Evolutionary conservation across 1,140 invertebrate species (phyloP), one percentile per base, ranked within the genome.

Genomic region (Oncopodura yosiiana): DNA sequence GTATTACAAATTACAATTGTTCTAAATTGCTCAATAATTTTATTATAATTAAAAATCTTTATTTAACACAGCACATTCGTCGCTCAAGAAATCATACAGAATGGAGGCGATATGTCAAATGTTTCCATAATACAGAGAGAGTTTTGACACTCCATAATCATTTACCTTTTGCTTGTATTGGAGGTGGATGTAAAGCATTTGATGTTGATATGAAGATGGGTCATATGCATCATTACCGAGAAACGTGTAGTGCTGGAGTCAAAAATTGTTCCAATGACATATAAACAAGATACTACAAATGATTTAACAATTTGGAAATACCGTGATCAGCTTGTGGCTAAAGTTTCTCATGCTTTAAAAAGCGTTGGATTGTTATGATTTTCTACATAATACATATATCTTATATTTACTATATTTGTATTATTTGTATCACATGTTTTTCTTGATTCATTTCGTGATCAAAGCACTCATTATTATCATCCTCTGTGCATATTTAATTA

Each of bases 141-240:
- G 72, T 71, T 5, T 62, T 75, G 6, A 69, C 70, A 3, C 65
- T 76, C 5, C 73, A 75, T 53, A 76, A 76, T 60, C 74, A 76
- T 56, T 73, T 71, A 43, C 71, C 74, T 2, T 53, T 75, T 6
- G 67, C 12, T n/a, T 56, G 50, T 21, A 32, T 49, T 14, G 27
- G 24, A 24, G n/a, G n/a, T n/a, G 23, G 14, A 26, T 53, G 50
- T 6, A 53, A 30, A 27, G 9, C 2, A 2, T 18, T 11, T 3
- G 18, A 6, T 3, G 12, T 24, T 32, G 50, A 42, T 0, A 3
- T 32, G 14, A n/a, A 26, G 29, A 16, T n/a, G 2, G 41, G 26
- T 4, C 38, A 39, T 19, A 23, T 53, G 12, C 2, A 30, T 8
- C 50, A 53, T n/a, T 39, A 53, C 27, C 26, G 39, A 24, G 29